Evolutionary conservation across 2,113 vertebrate genomes (phyloP).

Genomic region (Zapornia atra): DNA sequence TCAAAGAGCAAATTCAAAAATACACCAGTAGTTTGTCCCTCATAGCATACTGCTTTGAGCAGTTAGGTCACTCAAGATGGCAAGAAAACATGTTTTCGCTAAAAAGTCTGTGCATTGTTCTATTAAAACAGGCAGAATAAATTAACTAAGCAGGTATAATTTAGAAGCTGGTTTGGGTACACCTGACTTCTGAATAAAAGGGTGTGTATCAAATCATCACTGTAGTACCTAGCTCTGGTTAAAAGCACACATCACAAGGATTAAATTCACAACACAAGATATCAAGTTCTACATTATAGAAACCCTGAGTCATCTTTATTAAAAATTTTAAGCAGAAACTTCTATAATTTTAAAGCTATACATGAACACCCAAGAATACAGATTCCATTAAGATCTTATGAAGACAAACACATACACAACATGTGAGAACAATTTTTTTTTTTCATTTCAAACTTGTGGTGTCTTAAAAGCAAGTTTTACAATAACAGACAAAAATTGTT

Average conservation of each 20-base stretch:
- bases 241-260: background rate
- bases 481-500: background rate
- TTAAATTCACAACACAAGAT: background rate
- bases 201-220: background rate
- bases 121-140: background rate
- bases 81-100: background rate
- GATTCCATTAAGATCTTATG: background rate
- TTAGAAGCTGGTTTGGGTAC: background rate
- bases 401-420: background rate
- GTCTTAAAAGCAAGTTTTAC: background rate
- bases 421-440: background rate
- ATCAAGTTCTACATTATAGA: background rate
- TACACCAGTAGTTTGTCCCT: background rate
- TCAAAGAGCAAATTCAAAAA: background rate
- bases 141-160: background rate
- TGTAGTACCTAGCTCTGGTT: background rate
- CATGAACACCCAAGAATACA: background rate
- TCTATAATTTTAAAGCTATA: background rate
- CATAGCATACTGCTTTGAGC: background rate
- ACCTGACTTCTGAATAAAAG: background rate
- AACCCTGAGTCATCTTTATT: background rate
- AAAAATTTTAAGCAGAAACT: background rate
- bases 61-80: background rate
- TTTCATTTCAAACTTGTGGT: background rate
- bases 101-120: background rate